Evolutionary conservation across 2,113 vertebrate species (phyloP).

Genomic region (Panthera leo): DNA sequence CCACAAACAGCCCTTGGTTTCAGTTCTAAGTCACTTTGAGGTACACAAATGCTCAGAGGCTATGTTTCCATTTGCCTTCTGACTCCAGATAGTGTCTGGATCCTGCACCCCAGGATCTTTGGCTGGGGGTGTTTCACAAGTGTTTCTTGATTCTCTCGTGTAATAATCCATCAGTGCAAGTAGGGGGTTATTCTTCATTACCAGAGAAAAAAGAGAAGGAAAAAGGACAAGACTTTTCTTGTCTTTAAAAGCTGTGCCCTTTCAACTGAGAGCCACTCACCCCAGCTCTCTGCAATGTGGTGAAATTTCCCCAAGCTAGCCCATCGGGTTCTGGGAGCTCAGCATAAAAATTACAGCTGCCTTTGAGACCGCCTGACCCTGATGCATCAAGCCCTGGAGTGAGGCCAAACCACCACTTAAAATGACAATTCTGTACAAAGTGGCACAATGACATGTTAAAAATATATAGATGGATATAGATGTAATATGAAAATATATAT

Average conservation of each 20-base stretch:
- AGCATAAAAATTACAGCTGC: slow-evolving; percentile 53
- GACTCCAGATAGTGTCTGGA: not conserved
- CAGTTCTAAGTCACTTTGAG: not conserved
- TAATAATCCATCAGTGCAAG: not conserved
- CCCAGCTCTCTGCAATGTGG: not conserved
- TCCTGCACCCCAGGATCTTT: not conserved
- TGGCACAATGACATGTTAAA: slow-evolving; percentile 64
- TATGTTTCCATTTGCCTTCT: not conserved
- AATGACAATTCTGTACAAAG: slow-evolving; percentile 59
- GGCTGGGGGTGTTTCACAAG: not conserved
- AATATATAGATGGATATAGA: slow-evolving; percentile 26
- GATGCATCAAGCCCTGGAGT: slow-evolving; percentile 76
- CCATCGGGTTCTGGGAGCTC: slow-evolving; percentile 40
- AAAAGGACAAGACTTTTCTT: not conserved
- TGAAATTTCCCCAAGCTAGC: not conserved
- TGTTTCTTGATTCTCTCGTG: not conserved
- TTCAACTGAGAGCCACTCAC: not conserved
- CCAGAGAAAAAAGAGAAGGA: not conserved
- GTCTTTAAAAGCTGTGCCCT: not conserved
- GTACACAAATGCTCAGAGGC: not conserved
- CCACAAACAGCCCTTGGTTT: not conserved
- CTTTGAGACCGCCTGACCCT: slow-evolving; percentile 57
- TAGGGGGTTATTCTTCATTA: not conserved
- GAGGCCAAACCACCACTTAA: slow-evolving; percentile 82
- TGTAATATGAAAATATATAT: slow-evolving; percentile 41